Conservation (phyloP, 2,797 vertebrate species). For the Mastacembelus armatus region DNA sequence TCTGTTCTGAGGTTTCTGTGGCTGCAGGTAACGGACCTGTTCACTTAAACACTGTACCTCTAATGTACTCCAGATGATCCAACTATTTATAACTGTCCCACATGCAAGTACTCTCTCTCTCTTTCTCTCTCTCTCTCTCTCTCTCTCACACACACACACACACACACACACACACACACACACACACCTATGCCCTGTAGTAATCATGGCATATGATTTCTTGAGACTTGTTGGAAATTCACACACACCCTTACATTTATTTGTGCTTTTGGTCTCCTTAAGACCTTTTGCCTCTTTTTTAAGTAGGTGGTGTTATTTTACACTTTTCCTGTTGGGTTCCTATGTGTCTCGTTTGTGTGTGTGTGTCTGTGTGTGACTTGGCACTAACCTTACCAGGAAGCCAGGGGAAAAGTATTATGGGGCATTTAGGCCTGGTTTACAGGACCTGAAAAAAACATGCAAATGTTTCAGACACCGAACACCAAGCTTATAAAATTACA, state of each 20-base stretch:
- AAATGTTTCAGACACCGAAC: conserved; percentile 72
- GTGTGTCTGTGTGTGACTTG: conserved; percentile 44
- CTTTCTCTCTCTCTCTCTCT: not conserved
- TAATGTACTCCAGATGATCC: conserved; percentile 83
- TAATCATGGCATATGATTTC: conserved; percentile 48
- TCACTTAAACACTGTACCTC: conserved; percentile 81
- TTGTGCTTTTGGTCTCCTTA: conserved; percentile 50
- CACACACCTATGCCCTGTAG: conserved; percentile 16
- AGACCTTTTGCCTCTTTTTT: conserved; percentile 49
- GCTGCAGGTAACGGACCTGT: conserved; percentile 83
- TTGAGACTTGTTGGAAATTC: conserved; percentile 30
- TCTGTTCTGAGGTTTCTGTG: conserved; percentile 77
- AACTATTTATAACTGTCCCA: conserved; percentile 76
- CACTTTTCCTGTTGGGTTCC: conserved; percentile 51
- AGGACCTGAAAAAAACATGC: conserved; percentile 66
- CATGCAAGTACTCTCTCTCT: conserved; percentile 7
- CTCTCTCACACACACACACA: not conserved
- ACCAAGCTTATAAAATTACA: conserved; percentile 66
- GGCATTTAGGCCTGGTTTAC: conserved; percentile 70
- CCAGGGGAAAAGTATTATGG: conserved; percentile 62
- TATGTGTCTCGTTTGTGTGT: conserved; percentile 32
- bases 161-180: conserved; percentile 8
- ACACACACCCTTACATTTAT: conserved; percentile 33
- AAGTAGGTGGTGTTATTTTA: conserved; percentile 59
- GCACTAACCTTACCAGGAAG: conserved; percentile 46